Evolutionary conservation across 23 tunicate genomes (phyloP).

Genomic region (Halocynthia roretzi): DNA sequence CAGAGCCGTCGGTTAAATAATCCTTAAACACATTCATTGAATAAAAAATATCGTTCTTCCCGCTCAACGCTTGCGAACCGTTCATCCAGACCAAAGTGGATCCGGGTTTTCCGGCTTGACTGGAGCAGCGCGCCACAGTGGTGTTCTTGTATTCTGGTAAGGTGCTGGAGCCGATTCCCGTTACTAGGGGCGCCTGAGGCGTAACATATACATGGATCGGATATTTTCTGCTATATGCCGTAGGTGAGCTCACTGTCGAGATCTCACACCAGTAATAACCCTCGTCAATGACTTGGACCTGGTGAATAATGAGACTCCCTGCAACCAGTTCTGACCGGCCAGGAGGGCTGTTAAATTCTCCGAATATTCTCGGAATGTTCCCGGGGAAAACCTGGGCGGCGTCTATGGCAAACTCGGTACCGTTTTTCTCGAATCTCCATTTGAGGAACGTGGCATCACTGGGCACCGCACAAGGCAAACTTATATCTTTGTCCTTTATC

Average conservation of each 20-base stretch:
- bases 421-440: constrained; percentile 56
- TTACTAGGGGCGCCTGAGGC: constrained; percentile 48
- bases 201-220: constrained; percentile 65
- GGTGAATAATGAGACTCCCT: constrained; percentile 36
- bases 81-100: constrained; percentile 62
- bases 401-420: constrained; percentile 25
- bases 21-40: constrained; percentile 32
- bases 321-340: constrained; percentile 32
- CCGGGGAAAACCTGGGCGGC: constrained; percentile 61
- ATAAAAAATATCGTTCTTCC: constrained; percentile 9
- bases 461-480: constrained; percentile 45
- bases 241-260: constrained; percentile 8
- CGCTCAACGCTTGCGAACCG: constrained; percentile 26
- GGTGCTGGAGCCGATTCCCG: constrained; percentile 27
- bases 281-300: constrained; percentile 44
- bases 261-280: constrained; percentile 86
- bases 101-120: constrained; percentile 69
- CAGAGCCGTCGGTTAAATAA: constrained; percentile 30
- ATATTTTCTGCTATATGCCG: constrained; percentile 31
- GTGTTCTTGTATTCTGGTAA: constrained; percentile 54
- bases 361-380: constrained; percentile 21
- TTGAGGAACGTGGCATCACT: constrained; percentile 21
- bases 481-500: constrained; percentile 29
- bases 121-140: constrained; percentile 55
- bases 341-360: constrained; percentile 57